Evolutionary conservation across 2,113 vertebrate species (phyloP), one percentile per base, ranked within the genome.

Genomic region (Tamias sibiricus): DNA sequence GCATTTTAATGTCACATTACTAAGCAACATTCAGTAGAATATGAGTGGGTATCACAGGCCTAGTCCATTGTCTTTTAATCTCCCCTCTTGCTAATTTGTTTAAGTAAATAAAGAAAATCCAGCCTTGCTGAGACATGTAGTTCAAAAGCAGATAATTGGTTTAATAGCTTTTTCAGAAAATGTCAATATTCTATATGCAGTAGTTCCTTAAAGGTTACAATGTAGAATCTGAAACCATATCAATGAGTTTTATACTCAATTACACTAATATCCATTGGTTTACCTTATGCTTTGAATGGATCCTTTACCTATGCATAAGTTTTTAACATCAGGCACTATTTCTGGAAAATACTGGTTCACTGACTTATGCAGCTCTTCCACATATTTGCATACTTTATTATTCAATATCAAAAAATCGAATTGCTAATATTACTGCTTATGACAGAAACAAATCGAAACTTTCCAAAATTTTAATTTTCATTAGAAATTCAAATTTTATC

Each of bases 381-480:
- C 13, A 52, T 37, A 72, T 44, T 69, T 85, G 74, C 2, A 80
- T 8, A 89, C 44, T 90, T 93, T 57, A 86, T 40, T 54, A 92
- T 75, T 95, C 35, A 85, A 35, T 26, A 81, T 72, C 20, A 37
- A n/a, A 57, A 90, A 72, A 44, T 4, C 0, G 0, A 16, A 69
- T 57, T 89, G 37, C 47, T 90, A 90, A 62, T 42, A 66, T 54
- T 66, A 49, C 28, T 26, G 85, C 40, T 74, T 64, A 47, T 77
- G 17, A 26, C 44, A 77, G 76, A 72, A 40, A 83, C 10, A 90
- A 28, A 69, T 69, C 7, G 20, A 57, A 57, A 57, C 54, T 54
- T 86, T 71, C 26, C 17, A 77, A 87, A 96, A 83, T 90, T 95
- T 87, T 13, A 71, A 90, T 89, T 94, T 93, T 74, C 69, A 57